phyloP scores from a whole-genome alignment of 2,113 vertebrate species.

The Cavia aperea region DNA sequence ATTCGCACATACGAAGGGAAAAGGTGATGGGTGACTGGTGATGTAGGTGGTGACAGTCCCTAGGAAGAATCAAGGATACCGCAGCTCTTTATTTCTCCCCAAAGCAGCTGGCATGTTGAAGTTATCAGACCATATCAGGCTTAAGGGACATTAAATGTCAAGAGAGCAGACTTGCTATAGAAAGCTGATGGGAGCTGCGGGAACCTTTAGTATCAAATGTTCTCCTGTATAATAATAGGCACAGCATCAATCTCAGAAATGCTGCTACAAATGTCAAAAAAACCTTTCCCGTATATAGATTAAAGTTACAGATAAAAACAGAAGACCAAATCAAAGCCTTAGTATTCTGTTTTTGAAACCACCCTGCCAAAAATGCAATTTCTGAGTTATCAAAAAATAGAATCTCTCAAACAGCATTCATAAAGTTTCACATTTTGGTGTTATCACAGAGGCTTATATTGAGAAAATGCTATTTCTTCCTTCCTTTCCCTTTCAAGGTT shows the following conservation, averaged over 20 bases:
- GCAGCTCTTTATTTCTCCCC: constrained; percentile 55
- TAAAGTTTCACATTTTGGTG: constrained; percentile 67
- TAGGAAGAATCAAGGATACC: constrained; percentile 56
- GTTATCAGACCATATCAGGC: constrained; percentile 72
- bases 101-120: constrained; percentile 63
- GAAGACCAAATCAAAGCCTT: constrained; percentile 70
- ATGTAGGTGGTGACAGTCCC: constrained; percentile 53
- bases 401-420: constrained; percentile 66
- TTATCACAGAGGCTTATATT: constrained; percentile 64
- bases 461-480: constrained; percentile 60
- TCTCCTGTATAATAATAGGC: constrained; percentile 69
- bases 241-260: constrained; percentile 69
- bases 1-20: constrained; percentile 58
- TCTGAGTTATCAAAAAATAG: constrained; percentile 73
- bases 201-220: constrained; percentile 73
- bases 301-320: constrained; percentile 72
- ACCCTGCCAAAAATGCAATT: constrained; percentile 67
- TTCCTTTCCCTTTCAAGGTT: constrained; percentile 54
- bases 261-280: constrained; percentile 71
- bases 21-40: constrained; percentile 47
- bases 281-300: constrained; percentile 66
- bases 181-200: constrained; percentile 67
- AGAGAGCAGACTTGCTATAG: constrained; percentile 69
- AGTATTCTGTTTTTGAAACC: constrained; percentile 65
- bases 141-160: constrained; percentile 73